Base-by-base conservation (phyloP, 2,888 invertebrate species). In the Lycaena phlaeas region DNA sequence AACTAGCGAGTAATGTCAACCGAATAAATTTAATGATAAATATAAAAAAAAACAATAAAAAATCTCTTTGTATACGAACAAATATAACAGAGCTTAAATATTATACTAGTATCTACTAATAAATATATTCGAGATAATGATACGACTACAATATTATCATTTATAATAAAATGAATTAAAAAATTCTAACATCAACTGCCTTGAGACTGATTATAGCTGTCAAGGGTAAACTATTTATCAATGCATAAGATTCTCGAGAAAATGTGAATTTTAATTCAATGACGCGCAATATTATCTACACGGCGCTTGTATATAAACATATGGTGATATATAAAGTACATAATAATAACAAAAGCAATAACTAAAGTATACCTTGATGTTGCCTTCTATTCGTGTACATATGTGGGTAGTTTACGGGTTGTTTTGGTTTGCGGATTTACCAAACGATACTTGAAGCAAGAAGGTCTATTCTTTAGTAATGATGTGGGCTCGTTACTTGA, bases 321-420 rank as follows among this genome's bases (percentile, higher is more conserved):
- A 65, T 67, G 69, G 81, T 81, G 81, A 81, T 82, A 81, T 78
- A 64, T 78, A 71, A 72, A 78, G 69, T 78, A 79, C 75, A 77
- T 78, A 65, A 64, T 60, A 52, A 59, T 68, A 79, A 79, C 77
- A 76, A 73, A 82, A 84, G 82, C 82, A 82, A 84, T 82, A 82
- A 81, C 74, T 81, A 82, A 81, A 75, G 82, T 84, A 82, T 84
- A 84, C 84, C 77, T 78, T 79, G 73, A 76, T 71, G 82, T 81
- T 84, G 82, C 82, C 82, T 84, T 84, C 70, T 64, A 66, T 64
- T 65, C 61, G 68, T 78, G 73, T 77, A 76, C 61, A 81, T 73
- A 75, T 59, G 53, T 57, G 60, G 54, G 67, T 70, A 69, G 70
- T 62, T 53, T 63, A 61, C 61, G 63, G 65, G 61, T 67, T 67